These are phyloP conservation scores for Antennarius maculatus DNA, from an alignment of 2,797 vertebrate genomes.

Conservation along the genomic window DNA sequence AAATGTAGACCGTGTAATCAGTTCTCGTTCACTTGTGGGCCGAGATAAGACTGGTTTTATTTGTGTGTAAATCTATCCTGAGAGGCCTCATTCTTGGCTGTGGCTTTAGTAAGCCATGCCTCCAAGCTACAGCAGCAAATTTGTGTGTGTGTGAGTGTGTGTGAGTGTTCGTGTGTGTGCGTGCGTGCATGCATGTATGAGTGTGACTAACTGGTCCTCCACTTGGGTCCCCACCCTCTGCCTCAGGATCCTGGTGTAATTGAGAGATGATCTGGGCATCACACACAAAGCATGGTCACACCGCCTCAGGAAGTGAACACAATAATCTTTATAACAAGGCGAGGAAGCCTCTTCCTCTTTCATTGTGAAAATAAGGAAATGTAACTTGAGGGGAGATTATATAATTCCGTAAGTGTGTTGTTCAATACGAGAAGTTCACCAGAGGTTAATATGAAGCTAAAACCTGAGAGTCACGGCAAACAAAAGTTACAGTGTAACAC, in stretches of 20 bases:
- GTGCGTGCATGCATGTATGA: slow-evolving; percentile 38
- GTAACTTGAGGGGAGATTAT: slow-evolving; percentile 48
- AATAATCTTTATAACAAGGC: slow-evolving; percentile 77
- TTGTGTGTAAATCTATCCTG: slow-evolving; percentile 79
- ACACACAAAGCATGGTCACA: slow-evolving; percentile 73
- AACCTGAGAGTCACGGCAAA: slow-evolving; percentile 13
- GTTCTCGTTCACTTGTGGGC: slow-evolving; percentile 72
- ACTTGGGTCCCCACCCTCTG: slow-evolving; percentile 73
- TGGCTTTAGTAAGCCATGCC: slow-evolving; percentile 70
- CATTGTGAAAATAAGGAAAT: slow-evolving; percentile 56
- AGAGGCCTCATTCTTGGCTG: slow-evolving; percentile 74
- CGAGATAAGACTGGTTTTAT: slow-evolving; percentile 77
- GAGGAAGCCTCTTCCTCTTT: slow-evolving; percentile 48
- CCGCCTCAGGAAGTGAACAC: slow-evolving; percentile 71
- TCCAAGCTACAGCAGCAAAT: slow-evolving; percentile 55
- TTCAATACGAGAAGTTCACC: slow-evolving; percentile 27
- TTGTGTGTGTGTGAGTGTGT: slow-evolving; percentile 40
- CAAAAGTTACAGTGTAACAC: slow-evolving; percentile 47
- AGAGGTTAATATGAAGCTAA: slow-evolving; percentile 33
- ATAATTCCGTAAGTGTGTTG: slow-evolving; percentile 38
- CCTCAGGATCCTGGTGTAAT: slow-evolving; percentile 74
- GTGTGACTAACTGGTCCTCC: slow-evolving; percentile 65
- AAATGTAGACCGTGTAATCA: slow-evolving; percentile 80
- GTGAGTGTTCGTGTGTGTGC: slow-evolving; percentile 33
- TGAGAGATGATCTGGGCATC: slow-evolving; percentile 76